phyloP scores from a whole-genome alignment of 2,888 invertebrate species.

The Callimorpha dominula region DNA sequence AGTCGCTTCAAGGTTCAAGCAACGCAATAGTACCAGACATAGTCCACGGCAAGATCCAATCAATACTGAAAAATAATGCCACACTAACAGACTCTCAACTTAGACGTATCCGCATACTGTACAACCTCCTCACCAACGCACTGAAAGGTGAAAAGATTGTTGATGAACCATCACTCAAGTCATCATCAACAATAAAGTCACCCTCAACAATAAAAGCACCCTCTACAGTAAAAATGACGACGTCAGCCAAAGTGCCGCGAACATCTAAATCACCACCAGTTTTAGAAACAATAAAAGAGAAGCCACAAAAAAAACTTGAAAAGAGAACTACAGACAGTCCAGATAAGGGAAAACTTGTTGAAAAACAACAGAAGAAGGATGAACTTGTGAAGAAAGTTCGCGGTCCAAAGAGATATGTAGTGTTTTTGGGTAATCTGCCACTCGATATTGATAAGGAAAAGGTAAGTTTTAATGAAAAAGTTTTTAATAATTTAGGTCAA shows the following conservation, averaged over 20 bases:
- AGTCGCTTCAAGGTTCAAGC: conserved; percentile 68
- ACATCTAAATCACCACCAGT: background rate
- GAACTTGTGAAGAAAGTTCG: conserved; percentile 55
- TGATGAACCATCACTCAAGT: conserved; percentile 15
- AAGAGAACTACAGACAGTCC: conserved; percentile 29
- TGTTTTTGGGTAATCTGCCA: conserved; percentile 80
- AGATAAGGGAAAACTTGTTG: conserved; percentile 20
- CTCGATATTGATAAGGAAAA: conserved; percentile 69
- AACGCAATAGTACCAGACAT: conserved; percentile 68
- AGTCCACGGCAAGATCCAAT: conserved; percentile 71
- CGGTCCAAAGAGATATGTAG: conserved; percentile 81
- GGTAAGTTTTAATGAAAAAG: conserved; percentile 54
- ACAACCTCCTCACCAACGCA: conserved; percentile 73
- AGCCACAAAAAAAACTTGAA: conserved; percentile 13
- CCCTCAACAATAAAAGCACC: background rate
- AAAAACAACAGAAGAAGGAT: conserved; percentile 40
- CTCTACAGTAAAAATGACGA: conserved; percentile 8
- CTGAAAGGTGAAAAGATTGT: conserved; percentile 33
- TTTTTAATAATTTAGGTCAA: too few species aligned
- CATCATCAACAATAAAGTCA: conserved; percentile 25
- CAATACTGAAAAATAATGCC: conserved; percentile 58
- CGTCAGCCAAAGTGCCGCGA: background rate
- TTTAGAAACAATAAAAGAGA: conserved; percentile 8
- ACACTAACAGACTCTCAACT: conserved; percentile 67
- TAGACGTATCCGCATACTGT: conserved; percentile 73